Evolutionary conservation across 2,797 vertebrate species (phyloP).

Genomic region (Moxostoma hubbsi): DNA sequence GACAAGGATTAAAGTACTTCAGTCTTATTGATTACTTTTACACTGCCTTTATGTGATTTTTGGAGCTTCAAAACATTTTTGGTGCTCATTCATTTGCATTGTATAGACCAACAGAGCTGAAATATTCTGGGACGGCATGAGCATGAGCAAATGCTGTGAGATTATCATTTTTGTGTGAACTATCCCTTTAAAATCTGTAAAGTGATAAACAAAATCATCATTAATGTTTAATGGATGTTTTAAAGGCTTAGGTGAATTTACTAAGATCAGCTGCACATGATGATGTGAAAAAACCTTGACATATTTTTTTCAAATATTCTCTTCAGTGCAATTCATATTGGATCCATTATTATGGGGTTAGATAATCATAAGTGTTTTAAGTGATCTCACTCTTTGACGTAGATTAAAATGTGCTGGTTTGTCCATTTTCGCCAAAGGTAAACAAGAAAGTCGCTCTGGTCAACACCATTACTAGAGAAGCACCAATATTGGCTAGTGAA

Average conservation of each 20-base stretch:
- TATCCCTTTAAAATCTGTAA: too few species aligned
- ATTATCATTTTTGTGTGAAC: too few species aligned
- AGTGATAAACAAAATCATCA: background rate
- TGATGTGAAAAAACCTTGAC: background rate
- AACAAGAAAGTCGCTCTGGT: conserved; percentile 3
- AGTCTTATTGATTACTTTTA: too few species aligned
- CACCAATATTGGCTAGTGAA: conserved; percentile 29
- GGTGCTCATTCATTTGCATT: too few species aligned
- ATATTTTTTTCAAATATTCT: conserved; percentile 49
- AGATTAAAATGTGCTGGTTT: conserved; percentile 58
- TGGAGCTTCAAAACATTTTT: too few species aligned
- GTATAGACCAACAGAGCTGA: too few species aligned
- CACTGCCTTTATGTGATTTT: too few species aligned
- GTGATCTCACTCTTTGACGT: conserved; percentile 39
- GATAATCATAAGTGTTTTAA: conserved; percentile 36
- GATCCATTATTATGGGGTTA: conserved; percentile 42
- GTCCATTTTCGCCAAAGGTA: conserved; percentile 30
- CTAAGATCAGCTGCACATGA: conserved; percentile 14
- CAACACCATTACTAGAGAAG: conserved; percentile 26
- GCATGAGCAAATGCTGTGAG: too few species aligned
- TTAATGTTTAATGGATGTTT: background rate
- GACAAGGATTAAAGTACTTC: too few species aligned
- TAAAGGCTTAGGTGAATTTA: background rate
- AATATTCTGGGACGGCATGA: too few species aligned
- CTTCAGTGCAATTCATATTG: conserved; percentile 72